phyloP scores from a whole-genome alignment of 2,888 invertebrate species.

The Epinotia brunnichana region DNA sequence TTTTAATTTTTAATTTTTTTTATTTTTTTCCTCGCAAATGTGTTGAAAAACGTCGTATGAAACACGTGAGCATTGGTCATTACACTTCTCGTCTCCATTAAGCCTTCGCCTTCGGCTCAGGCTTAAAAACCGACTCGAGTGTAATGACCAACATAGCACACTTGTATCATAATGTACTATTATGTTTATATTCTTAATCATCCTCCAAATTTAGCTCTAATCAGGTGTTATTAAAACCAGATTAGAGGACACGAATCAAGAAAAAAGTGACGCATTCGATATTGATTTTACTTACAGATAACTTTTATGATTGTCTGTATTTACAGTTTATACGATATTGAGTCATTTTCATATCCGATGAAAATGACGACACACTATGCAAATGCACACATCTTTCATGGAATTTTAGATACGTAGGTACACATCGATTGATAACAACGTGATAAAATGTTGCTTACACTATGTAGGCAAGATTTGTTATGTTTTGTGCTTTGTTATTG shows the following conservation, averaged over 20 bases:
- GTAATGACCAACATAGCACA: too few relatives aligned
- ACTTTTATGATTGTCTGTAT: neutral
- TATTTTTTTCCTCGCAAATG: too few relatives aligned
- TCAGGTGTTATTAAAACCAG: neutral
- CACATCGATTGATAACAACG: neutral
- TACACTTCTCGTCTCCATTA: too few relatives aligned
- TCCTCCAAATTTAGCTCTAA: neutral
- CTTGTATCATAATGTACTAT: too few relatives aligned
- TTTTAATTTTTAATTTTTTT: too few relatives aligned
- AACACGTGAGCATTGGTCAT: too few relatives aligned
- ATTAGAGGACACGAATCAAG: too few relatives aligned
- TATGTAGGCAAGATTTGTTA: too few relatives aligned
- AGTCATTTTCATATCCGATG: neutral
- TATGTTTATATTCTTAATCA: neutral
- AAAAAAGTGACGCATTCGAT: neutral
- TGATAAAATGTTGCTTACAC: neutral
- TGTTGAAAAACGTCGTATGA: too few relatives aligned
- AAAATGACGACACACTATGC: neutral
- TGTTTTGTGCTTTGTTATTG: too few relatives aligned
- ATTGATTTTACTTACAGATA: neutral
- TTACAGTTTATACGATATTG: neutral
- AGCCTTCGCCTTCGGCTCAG: too few relatives aligned
- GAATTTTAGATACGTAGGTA: neutral
- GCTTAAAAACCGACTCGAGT: too few relatives aligned
- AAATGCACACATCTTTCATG: neutral